Base-by-base conservation (phyloP, 2,888 invertebrate genomes). In the Bellardia pandia region DNA sequence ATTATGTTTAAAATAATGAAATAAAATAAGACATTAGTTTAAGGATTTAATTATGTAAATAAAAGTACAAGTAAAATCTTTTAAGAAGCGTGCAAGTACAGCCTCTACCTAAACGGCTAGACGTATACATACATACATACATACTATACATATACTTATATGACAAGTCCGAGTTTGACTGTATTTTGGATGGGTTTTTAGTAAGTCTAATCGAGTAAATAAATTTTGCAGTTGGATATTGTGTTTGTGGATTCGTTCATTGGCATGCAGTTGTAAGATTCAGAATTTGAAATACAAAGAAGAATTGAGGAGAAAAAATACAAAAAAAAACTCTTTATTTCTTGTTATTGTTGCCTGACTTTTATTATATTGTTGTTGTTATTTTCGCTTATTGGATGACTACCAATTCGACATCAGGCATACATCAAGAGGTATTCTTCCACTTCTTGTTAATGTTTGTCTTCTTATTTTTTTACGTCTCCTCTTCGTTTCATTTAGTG, bases 241-340 rank as follows among this genome's bases (percentile, higher is more conserved):
- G 13, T 60, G 16, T 76, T 53, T 66, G 37, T 68, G 68, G 45
- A 37, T 75, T 66, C 45, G 71, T 71, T 76, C 72, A 48, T 58
- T 86, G 64, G 30, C 79, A 79, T 76, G 75, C 75, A 83, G 72
- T 84, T 86, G 79, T 66, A 62, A 80, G 76, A 84, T 84, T 80
- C 23, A 66, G 76, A 83, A 83, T 56, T 71, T 75, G 30, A 74
- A 82, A 51, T 11, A 13, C 40, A 78, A 80, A 86, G 71, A 72
- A 40, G 76, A 79, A 72, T 79, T 58, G 11, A 76, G 9, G 45
- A 60, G 23, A 58, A 74, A 56, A 78, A 74, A 53, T 2, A 33
- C 5, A 37, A 37, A 37, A 37, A 37, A 6, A 37, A 37, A 37
- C 37, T 37, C 74, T 64, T n/a, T 51, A 30, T 30, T 23, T 30